Evolutionary conservation across 2,797 vertebrate genomes (phyloP).

Genomic region (Cirrhinus molitorella): DNA sequence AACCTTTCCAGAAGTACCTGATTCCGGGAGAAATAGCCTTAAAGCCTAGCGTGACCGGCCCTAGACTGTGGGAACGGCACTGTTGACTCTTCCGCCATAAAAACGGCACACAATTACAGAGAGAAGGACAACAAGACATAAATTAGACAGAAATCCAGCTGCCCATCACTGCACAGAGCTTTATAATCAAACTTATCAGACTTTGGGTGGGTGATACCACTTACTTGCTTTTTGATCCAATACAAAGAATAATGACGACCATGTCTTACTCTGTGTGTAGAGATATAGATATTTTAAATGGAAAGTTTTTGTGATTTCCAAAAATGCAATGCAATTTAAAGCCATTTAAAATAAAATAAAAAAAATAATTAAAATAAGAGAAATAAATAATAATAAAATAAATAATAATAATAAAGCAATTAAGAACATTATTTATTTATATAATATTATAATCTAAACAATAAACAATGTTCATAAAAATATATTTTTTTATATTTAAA

Average conservation of each 20-base stretch:
- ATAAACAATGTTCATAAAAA: background rate
- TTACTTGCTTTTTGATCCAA: background rate
- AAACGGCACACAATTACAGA: conserved; percentile 58
- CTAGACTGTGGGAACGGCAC: conserved; percentile 51
- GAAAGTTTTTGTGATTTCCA: background rate
- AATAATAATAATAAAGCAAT: too few relatives aligned
- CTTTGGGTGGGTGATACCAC: background rate
- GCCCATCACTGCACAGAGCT: conserved; percentile 37
- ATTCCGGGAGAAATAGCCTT: conserved; percentile 8
- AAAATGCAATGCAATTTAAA: background rate
- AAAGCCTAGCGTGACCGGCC: background rate
- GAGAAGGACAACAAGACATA: conserved; percentile 48
- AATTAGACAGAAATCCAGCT: conserved; percentile 47
- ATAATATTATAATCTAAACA: background rate
- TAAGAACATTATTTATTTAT: background rate
- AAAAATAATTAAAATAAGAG: background rate
- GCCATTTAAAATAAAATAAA: background rate
- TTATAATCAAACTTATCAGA: conserved; percentile 50
- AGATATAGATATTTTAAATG: background rate
- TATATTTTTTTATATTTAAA: too few relatives aligned
- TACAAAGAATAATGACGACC: too few relatives aligned
- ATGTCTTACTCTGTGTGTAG: background rate
- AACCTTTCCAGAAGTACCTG: conserved; percentile 42
- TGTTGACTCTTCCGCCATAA: conserved; percentile 38
- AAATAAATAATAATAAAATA: too few relatives aligned